Percentiles rank a stretch among this genome's conserved stretches.
Evolutionary conservation across 2,113 vertebrate genomes (phyloP).

Genomic region (Proterorhinus semilunaris): DNA sequence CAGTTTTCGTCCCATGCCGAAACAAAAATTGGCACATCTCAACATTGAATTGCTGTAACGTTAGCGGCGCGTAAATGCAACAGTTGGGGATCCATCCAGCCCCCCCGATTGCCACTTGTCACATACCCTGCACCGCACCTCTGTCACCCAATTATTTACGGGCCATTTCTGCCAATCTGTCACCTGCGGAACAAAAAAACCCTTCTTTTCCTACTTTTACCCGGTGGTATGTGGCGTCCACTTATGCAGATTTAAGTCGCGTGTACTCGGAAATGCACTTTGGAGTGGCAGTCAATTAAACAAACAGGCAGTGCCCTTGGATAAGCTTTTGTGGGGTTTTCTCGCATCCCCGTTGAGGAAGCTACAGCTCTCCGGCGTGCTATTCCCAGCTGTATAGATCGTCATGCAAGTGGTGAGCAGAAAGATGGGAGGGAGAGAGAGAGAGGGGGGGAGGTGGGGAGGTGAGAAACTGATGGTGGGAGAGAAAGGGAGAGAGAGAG

Average conservation of each 20-base stretch:
- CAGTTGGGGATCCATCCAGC: conserved; percentile 22
- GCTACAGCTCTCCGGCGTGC: conserved; percentile 54
- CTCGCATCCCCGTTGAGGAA: conserved; percentile 40
- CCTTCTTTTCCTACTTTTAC: conserved; percentile 1
- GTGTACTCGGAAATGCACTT: neutral
- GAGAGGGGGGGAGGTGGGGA: neutral
- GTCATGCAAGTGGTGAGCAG: conserved; percentile 54
- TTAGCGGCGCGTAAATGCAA: conserved; percentile 15
- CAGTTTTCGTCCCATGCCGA: no score
- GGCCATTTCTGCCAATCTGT: conserved; percentile 26
- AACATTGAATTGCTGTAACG: neutral
- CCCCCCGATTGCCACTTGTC: neutral
- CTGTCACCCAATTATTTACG: conserved; percentile 36
- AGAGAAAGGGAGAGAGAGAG: conserved; percentile 12
- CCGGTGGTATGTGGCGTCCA: neutral
- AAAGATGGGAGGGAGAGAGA: conserved; percentile 10
- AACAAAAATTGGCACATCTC: no score
- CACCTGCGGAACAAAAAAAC: conserved; percentile 25
- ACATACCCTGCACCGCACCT: conserved; percentile 9
- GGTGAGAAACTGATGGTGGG: conserved; percentile 12
- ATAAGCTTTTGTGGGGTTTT: conserved; percentile 42
- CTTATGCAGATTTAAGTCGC: neutral
- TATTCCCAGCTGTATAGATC: conserved; percentile 66
- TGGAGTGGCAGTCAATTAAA: conserved; percentile 54
- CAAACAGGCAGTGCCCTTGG: conserved; percentile 52